phyloP scores from a whole-genome alignment of 1,140 invertebrate genomes.

The Habropoda laboriosa region DNA sequence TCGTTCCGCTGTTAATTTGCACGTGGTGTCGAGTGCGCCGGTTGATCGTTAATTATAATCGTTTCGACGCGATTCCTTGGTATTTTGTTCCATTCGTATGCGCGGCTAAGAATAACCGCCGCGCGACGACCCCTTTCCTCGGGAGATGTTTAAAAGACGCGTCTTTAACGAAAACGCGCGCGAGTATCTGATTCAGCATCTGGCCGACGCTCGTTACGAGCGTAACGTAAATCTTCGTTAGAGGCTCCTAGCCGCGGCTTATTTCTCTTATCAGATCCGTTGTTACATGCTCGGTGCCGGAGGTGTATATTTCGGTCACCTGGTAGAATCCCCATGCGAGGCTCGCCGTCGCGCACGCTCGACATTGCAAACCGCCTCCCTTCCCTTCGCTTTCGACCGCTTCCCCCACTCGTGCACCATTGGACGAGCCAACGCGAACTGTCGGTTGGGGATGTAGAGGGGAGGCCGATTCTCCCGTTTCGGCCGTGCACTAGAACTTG shows the following conservation, averaged over 20 bases:
- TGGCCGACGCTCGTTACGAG: background rate
- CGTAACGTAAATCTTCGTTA: conserved; percentile 23
- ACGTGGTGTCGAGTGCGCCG: background rate
- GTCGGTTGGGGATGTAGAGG: conserved; percentile 11
- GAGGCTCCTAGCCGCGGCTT: background rate
- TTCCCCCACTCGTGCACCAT: conserved; percentile 36
- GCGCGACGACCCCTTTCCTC: background rate
- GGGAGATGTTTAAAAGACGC: background rate
- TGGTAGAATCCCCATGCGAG: conserved; percentile 58
- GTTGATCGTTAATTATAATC: conserved; percentile 34
- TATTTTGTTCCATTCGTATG: background rate
- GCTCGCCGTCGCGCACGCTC: conserved; percentile 56
- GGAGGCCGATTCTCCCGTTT: conserved; percentile 65
- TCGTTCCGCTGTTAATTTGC: conserved; percentile 2
- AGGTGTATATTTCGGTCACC: conserved; percentile 64
- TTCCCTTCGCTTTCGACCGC: background rate
- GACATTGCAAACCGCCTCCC: conserved; percentile 53
- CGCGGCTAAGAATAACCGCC: background rate
- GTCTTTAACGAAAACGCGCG: background rate
- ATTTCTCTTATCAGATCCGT: conserved; percentile 43
- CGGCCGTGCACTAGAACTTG: conserved; percentile 69
- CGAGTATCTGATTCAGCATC: conserved; percentile 8
- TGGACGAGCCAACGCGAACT: conserved; percentile 5
- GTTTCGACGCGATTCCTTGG: background rate
- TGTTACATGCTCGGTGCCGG: conserved; percentile 23